Evolutionary conservation across 2,113 vertebrate species (phyloP).

Genomic region (Poecile atricapillus): DNA sequence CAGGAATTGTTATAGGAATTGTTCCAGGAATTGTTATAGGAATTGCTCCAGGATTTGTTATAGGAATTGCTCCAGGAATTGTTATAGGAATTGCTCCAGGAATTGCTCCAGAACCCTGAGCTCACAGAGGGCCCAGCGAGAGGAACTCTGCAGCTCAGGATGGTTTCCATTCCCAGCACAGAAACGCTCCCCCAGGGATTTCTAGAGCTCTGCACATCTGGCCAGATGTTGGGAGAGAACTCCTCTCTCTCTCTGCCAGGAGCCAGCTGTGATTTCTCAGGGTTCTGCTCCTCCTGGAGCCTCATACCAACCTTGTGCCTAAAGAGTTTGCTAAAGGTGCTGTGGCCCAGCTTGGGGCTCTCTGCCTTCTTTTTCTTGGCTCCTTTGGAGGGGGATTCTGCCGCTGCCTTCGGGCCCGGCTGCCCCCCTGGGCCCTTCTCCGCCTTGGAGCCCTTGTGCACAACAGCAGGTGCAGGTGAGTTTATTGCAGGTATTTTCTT

Average conservation of each 20-base stretch:
- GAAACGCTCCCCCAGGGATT: background rate
- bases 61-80: background rate
- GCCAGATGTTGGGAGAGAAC: background rate
- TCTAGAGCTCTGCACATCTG: background rate
- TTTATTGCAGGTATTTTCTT: background rate
- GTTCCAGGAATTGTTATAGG: background rate
- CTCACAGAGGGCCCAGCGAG: background rate
- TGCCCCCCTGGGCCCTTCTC: constrained; percentile 66
- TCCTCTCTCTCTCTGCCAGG: background rate
- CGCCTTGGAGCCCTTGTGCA: constrained; percentile 64
- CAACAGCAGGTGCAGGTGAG: constrained; percentile 56
- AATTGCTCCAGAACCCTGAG: constrained; percentile 50
- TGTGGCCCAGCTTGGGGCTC: constrained; percentile 70
- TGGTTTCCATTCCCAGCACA: background rate
- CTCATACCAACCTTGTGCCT: constrained; percentile 85
- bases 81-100: background rate
- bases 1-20: too few relatives aligned
- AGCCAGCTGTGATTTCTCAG: constrained; percentile 52
- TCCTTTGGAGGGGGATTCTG: constrained; percentile 67
- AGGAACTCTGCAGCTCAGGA: background rate
- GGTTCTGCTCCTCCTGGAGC: constrained; percentile 21
- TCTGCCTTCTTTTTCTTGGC: constrained; percentile 82
- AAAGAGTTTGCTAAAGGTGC: constrained; percentile 86
- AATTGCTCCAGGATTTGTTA: background rate
- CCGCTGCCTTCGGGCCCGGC: constrained; percentile 66